Conservation (phyloP, 2,888 invertebrate genomes). For the Caenorhabditis angaria region DNA sequence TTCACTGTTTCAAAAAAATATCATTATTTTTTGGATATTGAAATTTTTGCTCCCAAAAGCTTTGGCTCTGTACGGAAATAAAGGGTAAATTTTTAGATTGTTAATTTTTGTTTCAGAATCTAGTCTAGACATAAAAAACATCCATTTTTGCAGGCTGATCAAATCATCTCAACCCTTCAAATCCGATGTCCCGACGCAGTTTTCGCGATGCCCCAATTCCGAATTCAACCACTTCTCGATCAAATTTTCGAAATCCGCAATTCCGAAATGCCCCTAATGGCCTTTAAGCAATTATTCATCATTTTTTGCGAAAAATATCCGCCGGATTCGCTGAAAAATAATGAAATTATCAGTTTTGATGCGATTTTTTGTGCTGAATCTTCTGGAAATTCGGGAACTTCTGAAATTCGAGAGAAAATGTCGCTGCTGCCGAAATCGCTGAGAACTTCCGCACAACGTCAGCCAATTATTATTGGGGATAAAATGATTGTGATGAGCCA, state of each 20-base stretch:
- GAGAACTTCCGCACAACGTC: neutral
- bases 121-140: too few relatives aligned
- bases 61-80: too few relatives aligned
- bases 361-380: neutral
- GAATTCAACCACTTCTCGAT: neutral
- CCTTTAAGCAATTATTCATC: constrained; percentile 10
- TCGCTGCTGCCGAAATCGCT: neutral
- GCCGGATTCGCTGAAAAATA: neutral
- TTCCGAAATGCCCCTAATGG: neutral
- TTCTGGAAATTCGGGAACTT: neutral
- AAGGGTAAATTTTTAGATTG: too few relatives aligned
- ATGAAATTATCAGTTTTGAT: neutral
- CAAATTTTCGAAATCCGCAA: neutral
- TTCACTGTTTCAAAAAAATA: too few relatives aligned
- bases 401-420: neutral
- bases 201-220: neutral
- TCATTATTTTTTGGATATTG: too few relatives aligned
- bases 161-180: too few relatives aligned
- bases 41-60: too few relatives aligned
- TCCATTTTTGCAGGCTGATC: too few relatives aligned
- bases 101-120: too few relatives aligned
- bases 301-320: constrained; percentile 16
- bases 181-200: too few relatives aligned
- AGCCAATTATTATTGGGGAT: neutral
- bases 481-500: neutral